phyloP scores from a whole-genome alignment of 2,797 vertebrate genomes.

The Enteromius mattozi region DNA sequence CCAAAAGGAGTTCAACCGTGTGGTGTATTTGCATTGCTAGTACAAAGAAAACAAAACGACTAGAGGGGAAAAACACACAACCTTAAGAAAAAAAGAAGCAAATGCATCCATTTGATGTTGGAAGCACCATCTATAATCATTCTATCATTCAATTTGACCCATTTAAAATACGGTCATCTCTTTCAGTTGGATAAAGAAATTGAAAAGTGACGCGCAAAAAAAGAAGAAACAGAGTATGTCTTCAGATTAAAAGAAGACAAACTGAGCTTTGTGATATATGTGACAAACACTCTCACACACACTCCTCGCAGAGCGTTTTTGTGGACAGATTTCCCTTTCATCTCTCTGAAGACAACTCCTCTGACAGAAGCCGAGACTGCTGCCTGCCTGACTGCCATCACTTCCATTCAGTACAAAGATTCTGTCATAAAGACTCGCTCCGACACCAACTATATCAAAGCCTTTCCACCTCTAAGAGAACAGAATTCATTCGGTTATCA shows the following conservation, averaged over 20 bases:
- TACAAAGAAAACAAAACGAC: not conserved
- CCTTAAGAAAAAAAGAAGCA: conserved; percentile 1
- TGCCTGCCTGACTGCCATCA: conserved; percentile 70
- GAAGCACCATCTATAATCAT: not conserved
- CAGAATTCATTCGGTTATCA: conserved; percentile 38
- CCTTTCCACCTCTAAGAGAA: conserved; percentile 38
- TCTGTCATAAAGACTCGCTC: conserved; percentile 65
- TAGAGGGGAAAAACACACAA: not conserved
- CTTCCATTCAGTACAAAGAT: conserved; percentile 73
- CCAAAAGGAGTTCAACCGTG: conserved; percentile 30
- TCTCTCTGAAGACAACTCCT: conserved; percentile 72
- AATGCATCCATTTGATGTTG: conserved; percentile 17
- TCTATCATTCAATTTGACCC: conserved; percentile 27
- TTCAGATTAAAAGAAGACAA: conserved; percentile 52
- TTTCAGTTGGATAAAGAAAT: conserved; percentile 10
- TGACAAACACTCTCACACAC: conserved; percentile 37
- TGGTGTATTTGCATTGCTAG: conserved; percentile 32
- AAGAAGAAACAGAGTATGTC: conserved; percentile 19
- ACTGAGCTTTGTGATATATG: conserved; percentile 43
- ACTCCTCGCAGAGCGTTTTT: conserved; percentile 29
- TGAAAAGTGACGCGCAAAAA: conserved; percentile 10
- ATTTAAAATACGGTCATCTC: conserved; percentile 35
- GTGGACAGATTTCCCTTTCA: conserved; percentile 73
- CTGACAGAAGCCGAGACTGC: conserved; percentile 64
- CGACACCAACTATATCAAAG: conserved; percentile 70